Evolutionary conservation across 2,113 vertebrate species (phyloP), one percentile per base, ranked within the genome.

Genomic region (Montifringilla adamsi): DNA sequence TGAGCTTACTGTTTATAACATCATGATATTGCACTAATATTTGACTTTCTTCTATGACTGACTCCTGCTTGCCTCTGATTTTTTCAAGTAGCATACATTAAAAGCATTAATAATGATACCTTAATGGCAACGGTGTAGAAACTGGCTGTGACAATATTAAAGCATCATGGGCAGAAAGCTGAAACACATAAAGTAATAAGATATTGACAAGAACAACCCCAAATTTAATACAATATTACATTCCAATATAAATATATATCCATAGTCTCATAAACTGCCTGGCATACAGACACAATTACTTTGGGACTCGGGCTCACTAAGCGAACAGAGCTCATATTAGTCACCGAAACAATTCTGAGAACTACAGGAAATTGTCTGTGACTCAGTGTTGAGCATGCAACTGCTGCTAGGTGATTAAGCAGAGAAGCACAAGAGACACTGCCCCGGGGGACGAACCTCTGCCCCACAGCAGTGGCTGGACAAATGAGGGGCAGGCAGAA

Each of bases 111-210:
- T 75, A 96, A 94, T 28, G 13, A 94, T 99, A 99, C 99, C 99
- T 99, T 97, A 99, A 98, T 59, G 99, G 99, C 93, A 99, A 98
- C 60, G 99, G 99, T 87, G 99, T 99, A 87, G 98, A 99, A 96
- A 99, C 99, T 39, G 99, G 99, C 95, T 99, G 99, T 76, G 99
- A 99, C 90, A 99, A 96, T 96, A 98, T 98, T 97, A 99, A 98
- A 35, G 98, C 98, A 97, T 99, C 99, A 58, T 99, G 98, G 88
- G 96, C 98, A 7, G 99, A 99, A 44, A 99, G 98, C 99, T 99
- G 97, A 97, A 95, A 95, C 95, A 88, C 90, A 84, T 39, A 95
- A 96, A 92, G 75, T 27, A 89, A 37, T 43, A 56, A 18, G 12
- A 77, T 37, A 96, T 87, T 97, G 91, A 87, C 15, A 67, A 8